Percentiles rank a stretch among this genome's conserved stretches.
phyloP scores from a whole-genome alignment of 2,797 vertebrate species.

The Clangula hyemalis region DNA sequence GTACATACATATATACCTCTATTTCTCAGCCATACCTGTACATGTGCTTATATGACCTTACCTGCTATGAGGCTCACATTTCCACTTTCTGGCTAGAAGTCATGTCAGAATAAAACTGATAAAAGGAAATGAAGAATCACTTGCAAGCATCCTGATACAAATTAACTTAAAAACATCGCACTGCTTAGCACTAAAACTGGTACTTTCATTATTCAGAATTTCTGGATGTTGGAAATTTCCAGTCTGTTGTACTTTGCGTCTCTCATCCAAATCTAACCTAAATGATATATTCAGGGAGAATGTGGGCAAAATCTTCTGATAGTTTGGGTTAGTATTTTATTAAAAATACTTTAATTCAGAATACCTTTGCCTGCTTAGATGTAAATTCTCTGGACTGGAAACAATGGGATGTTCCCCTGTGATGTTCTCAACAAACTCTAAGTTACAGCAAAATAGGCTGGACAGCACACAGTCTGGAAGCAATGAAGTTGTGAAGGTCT shows the following conservation, averaged over 20 bases:
- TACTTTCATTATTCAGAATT: neutral
- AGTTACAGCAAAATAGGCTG: neutral
- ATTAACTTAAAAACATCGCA: neutral
- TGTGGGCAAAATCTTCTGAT: neutral
- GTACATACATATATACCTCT: neutral
- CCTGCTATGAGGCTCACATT: neutral
- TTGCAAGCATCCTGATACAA: neutral
- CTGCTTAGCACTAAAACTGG: neutral
- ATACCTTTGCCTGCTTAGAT: neutral
- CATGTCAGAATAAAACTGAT: neutral
- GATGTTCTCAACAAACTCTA: neutral
- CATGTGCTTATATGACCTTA: neutral
- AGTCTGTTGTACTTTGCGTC: neutral
- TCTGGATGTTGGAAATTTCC: neutral
- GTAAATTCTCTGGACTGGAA: neutral
- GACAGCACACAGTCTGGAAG: neutral
- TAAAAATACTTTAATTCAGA: neutral
- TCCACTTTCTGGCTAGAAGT: neutral
- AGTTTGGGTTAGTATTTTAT: neutral
- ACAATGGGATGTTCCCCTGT: neutral
- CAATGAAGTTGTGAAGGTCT: neutral
- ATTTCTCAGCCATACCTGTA: neutral
- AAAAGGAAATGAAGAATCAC: neutral
- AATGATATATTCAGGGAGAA: neutral
- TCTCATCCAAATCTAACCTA: neutral